A percentile compares a stretch with the other conserved stretches of the same genome.
Evolutionary conservation across 1,140 invertebrate species (phyloP).

Genomic region (Cardiocondyla obscurior): DNA sequence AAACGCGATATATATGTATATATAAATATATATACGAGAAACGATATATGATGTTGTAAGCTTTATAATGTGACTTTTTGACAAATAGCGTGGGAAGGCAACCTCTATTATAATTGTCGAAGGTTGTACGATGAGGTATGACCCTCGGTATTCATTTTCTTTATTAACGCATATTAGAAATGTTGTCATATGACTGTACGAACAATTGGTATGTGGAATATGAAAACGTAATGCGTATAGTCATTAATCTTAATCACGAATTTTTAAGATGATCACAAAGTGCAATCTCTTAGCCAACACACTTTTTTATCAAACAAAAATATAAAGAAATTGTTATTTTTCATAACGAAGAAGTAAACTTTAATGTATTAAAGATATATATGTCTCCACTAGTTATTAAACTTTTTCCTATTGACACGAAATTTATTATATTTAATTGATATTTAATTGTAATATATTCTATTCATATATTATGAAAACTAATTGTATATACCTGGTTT

Average conservation of each 20-base stretch:
- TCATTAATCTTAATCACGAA: constrained; percentile 75
- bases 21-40: constrained; percentile 64
- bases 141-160: constrained; percentile 68
- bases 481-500: constrained; percentile 2
- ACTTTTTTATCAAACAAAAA: constrained; percentile 81
- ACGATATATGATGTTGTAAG: constrained; percentile 52
- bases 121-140: constrained; percentile 60
- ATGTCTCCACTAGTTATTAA: constrained; percentile 80
- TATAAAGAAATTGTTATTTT: constrained; percentile 84
- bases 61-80: constrained; percentile 51
- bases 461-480: constrained; percentile 49
- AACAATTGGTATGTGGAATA: constrained; percentile 70
- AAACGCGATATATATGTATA: constrained; percentile 61
- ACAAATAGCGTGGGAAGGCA: constrained; percentile 57
- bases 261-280: constrained; percentile 84
- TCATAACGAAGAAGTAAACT: constrained; percentile 81
- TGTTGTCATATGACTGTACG: constrained; percentile 71
- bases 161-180: constrained; percentile 69
- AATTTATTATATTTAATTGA: constrained; percentile 76
- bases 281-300: constrained; percentile 84
- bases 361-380: constrained; percentile 80
- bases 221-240: constrained; percentile 72
- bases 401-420: constrained; percentile 79
- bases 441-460: constrained; percentile 70
- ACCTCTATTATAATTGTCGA: constrained; percentile 59